Evolutionary conservation across 2,888 invertebrate genomes (phyloP).

Genomic region (Drosophila bunnanda): DNA sequence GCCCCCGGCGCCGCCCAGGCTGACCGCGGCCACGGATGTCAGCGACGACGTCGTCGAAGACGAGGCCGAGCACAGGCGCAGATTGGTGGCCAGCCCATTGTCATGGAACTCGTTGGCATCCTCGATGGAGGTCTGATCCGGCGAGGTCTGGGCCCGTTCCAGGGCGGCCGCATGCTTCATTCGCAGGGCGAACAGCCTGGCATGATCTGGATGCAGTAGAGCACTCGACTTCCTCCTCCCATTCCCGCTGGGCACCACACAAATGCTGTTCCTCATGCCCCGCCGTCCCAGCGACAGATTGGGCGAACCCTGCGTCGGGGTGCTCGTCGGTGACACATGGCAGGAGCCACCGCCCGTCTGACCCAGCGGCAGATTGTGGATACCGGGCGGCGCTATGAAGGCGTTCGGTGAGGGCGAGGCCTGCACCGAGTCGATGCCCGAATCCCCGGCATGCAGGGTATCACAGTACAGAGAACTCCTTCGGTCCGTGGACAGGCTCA

Average conservation of each 20-base stretch:
- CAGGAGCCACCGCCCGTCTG: constrained; percentile 81
- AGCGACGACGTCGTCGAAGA: constrained; percentile 87
- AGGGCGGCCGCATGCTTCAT: constrained; percentile 84
- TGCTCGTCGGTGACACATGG: constrained; percentile 82
- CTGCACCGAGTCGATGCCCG: constrained; percentile 90
- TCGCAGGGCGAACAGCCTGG: constrained; percentile 86
- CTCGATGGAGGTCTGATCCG: constrained; percentile 84
- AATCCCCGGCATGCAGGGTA: constrained; percentile 87
- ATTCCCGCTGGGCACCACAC: constrained; percentile 62
- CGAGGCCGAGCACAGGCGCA: constrained; percentile 85
- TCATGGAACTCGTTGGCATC: constrained; percentile 85
- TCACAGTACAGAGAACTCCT: constrained; percentile 85
- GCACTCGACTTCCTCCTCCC: constrained; percentile 86
- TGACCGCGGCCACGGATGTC: constrained; percentile 85
- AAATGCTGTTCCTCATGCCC: constrained; percentile 75
- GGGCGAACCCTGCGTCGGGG: constrained; percentile 84
- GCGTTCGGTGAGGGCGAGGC: constrained; percentile 87
- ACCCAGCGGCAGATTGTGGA: constrained; percentile 61
- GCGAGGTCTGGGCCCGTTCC: constrained; percentile 82
- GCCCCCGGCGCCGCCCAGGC: constrained; percentile 80
- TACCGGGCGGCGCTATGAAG: constrained; percentile 83
- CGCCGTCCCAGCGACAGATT: constrained; percentile 82
- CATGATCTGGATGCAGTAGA: constrained; percentile 89
- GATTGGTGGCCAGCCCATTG: constrained; percentile 81
- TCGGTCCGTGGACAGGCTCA: constrained; percentile 70